Base-by-base conservation (phyloP, 2,888 invertebrate species). In the Ophion slaviceki region DNA sequence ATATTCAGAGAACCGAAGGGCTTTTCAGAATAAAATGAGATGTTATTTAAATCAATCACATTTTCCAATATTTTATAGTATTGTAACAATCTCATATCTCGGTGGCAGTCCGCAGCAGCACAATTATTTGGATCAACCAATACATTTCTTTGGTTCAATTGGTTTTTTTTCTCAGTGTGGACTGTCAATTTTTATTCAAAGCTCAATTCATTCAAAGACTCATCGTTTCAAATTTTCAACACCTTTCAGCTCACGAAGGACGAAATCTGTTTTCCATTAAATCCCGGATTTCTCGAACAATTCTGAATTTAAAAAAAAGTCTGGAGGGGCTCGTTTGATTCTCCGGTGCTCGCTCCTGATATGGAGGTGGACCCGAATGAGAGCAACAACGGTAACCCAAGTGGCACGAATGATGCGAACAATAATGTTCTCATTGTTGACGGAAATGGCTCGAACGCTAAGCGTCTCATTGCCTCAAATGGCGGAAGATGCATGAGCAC, bases 401-500 rank as follows among this genome's bases (percentile, higher is more conserved):
- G n/a, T 53, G 53, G n/a, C 62, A 68, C 47, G 59, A 87, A 76
- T 79, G 88, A 81, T 83, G 84, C 76, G 87, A 82, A 81, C 78
- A 85, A 77, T 67, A 85, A 84, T 72, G 85, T 78, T 7, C 78
- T 79, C 53, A 64, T 78, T 61, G 75, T 79, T 28, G 84, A 86
- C 75, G 86, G 80, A 72, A 85, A 74, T 66, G 45, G 77, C 53
- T 68, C 81, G 32, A 86, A 83, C 82, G 82, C 74, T 10, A 84
- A 83, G 75, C 88, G 90, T 75, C 87, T 91, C n/a, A 92, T 94
- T 78, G 92, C 92, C 83, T 92, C 94, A 82, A 94, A 91, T 80
- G 94, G 93, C 67, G 96, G 96, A 90, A 95, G 96, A 92, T 96
- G 96, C 92, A 97, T 98, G 95, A 97, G 97, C 94, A 96, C 96